A percentile compares a stretch with the other conserved stretches of the same genome.
Conservation (phyloP, 2,797 vertebrate genomes). For the Takifugu rubripes region DNA sequence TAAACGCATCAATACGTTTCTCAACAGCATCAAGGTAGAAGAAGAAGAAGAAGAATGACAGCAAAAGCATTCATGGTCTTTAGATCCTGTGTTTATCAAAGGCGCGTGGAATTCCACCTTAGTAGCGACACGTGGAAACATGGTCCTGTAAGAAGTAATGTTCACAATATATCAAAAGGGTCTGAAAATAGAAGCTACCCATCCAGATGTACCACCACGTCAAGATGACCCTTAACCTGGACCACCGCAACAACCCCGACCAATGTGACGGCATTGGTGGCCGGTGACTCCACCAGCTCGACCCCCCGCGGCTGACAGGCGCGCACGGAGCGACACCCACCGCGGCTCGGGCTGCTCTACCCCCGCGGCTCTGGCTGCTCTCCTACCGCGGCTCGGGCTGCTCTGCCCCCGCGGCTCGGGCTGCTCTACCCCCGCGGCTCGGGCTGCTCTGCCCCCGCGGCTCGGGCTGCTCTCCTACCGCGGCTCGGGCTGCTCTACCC, state of each 20-base stretch:
- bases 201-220: too few species aligned
- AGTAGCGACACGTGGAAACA: too few species aligned
- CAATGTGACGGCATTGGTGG: background rate
- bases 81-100: too few species aligned
- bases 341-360: slow-evolving; percentile 44
- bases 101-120: too few species aligned
- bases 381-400: slow-evolving; percentile 54
- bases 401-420: slow-evolving; percentile 23
- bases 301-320: slow-evolving; percentile 15
- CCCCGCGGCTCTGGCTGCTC: slow-evolving; percentile 6
- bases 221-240: too few species aligned
- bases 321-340: slow-evolving; percentile 36
- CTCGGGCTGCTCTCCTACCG: slow-evolving; percentile 40
- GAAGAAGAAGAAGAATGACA: too few species aligned
- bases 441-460: slow-evolving; percentile 38
- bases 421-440: slow-evolving; percentile 46
- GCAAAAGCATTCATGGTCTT: too few species aligned
- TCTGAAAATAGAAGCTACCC: too few species aligned
- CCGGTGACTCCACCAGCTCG: slow-evolving; percentile 8
- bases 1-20: background rate
- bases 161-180: too few species aligned
- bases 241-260: too few species aligned
- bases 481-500: slow-evolving; percentile 39
- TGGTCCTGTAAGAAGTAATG: too few species aligned
- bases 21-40: background rate